phyloP scores from a whole-genome alignment of 2,888 invertebrate species.

The Netelia virgata region DNA sequence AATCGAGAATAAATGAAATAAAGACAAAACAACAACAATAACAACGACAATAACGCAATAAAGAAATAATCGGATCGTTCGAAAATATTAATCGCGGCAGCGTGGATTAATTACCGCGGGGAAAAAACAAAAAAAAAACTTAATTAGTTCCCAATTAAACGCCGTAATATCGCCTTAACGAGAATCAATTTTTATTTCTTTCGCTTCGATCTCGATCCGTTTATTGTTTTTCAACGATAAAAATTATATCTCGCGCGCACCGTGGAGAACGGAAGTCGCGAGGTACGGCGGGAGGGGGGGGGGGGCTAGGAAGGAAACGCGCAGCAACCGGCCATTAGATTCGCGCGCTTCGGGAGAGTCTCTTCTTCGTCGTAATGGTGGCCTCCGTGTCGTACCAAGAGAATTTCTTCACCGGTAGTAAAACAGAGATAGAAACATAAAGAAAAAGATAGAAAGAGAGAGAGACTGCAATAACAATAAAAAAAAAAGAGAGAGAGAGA shows the following conservation, averaged over 20 bases:
- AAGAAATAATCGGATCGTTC: too few species aligned
- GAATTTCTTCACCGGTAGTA: not conserved
- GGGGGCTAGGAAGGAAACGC: slow-evolving; percentile 7
- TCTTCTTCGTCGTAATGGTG: slow-evolving; percentile 30
- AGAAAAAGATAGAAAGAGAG: not conserved
- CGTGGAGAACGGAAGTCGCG: slow-evolving; percentile 50
- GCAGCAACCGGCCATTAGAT: slow-evolving; percentile 52
- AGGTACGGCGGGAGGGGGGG: not conserved
- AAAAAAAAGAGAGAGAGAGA: slow-evolving; percentile 56
- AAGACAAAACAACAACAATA: too few species aligned
- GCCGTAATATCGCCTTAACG: too few species aligned
- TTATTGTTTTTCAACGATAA: too few species aligned
- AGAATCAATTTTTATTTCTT: too few species aligned
- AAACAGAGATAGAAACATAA: not conserved
- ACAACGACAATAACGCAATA: too few species aligned
- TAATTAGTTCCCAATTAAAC: too few species aligned
- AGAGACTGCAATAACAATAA: not conserved
- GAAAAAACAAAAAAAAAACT: too few species aligned
- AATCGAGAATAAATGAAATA: too few species aligned
- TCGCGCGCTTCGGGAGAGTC: slow-evolving; percentile 53
- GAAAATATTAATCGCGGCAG: too few species aligned
- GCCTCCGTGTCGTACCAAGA: not conserved
- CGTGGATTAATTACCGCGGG: too few species aligned
- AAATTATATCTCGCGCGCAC: slow-evolving; percentile 8
- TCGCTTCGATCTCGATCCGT: too few species aligned